Conservation (phyloP, 2,113 vertebrate species). For the Apistogramma diplotaenia region DNA sequence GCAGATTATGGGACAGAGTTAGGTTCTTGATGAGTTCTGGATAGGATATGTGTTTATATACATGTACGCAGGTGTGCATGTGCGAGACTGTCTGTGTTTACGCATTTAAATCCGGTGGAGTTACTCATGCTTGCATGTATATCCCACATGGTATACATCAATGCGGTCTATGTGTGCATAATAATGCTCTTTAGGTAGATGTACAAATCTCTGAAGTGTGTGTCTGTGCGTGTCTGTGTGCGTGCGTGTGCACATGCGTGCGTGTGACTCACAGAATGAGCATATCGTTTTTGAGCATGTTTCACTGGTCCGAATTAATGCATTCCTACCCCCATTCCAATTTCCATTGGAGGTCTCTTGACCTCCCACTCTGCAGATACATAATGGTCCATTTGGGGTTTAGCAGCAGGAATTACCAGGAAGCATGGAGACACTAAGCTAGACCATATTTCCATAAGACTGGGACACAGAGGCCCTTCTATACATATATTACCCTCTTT, state of each 20-base stretch:
- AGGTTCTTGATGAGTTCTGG: slow-evolving; percentile 49
- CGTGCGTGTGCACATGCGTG: not conserved
- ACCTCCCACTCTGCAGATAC: slow-evolving; percentile 69
- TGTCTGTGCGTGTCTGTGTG: not conserved
- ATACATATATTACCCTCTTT: slow-evolving; percentile 76
- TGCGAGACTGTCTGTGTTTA: not conserved
- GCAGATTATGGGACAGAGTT: slow-evolving; percentile 53
- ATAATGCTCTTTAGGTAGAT: slow-evolving; percentile 10
- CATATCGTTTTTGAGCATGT: slow-evolving; percentile 32
- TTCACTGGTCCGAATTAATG: slow-evolving; percentile 58
- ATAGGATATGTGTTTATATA: slow-evolving; percentile 11
- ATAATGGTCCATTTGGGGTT: slow-evolving; percentile 75
- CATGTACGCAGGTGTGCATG: not conserved
- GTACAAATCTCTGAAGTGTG: slow-evolving; percentile 5
- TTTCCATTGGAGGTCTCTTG: slow-evolving; percentile 70
- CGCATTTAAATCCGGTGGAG: slow-evolving; percentile 4
- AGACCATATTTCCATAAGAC: slow-evolving; percentile 75
- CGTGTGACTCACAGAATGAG: not conserved
- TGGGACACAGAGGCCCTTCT: slow-evolving; percentile 68
- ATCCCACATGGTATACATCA: not conserved
- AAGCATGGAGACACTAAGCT: slow-evolving; percentile 53
- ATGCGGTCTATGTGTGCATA: slow-evolving; percentile 26
- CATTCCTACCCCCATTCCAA: slow-evolving; percentile 58
- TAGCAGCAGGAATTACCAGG: slow-evolving; percentile 65
- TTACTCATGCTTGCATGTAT: slow-evolving; percentile 42